Evolutionary conservation across 2,888 invertebrate genomes (phyloP), one percentile per base, ranked within the genome.

Genomic region (Copidosoma aretas): DNA sequence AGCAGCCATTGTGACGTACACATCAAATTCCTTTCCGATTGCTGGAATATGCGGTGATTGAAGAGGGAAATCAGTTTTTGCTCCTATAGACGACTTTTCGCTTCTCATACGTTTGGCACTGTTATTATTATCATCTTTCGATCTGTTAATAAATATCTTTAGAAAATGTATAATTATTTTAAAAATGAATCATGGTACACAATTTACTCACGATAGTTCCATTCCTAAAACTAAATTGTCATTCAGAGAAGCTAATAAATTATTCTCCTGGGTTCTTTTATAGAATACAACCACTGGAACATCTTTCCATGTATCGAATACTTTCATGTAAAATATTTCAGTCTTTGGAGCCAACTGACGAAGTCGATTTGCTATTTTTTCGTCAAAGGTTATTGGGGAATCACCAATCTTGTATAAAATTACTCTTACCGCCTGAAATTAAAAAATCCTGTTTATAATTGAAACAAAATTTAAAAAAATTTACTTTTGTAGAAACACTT

Each of bases 221-320:
- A 86, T 86, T 77, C 91, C 91, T 77, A 90, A 85, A 46, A 86
- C 84, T 57, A 93, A 87, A 17, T 90, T 88, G 77, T 89, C 89
- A 82, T 92, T 93, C 70, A 93, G 88, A 67, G 89, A 91, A 76
- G 88, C 89, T 71, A 92, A 84, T 43, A 88, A 86, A 76, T 88
- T 88, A 74, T 88, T 88, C 12, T 72, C 72, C 12, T 46, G 14
- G 0, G 68, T 70, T 41, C 92, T 87, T 76, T 90, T 91, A 83
- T 91, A 91, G 63, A 93, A 86, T 78, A 91, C 91, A 1, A 91
- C 91, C 67, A 87, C 77, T 10, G 88, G 87, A 14, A 82, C 74
- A 0, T 52, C 10, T 56, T 70, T 57, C 4, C 75, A 14, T 2
- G 64, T 65, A 1, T 62, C 52, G 0, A 84, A 75, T 10, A 86